Base-by-base conservation (phyloP, 2,797 vertebrate genomes). In the Danio aesculapii region DNA sequence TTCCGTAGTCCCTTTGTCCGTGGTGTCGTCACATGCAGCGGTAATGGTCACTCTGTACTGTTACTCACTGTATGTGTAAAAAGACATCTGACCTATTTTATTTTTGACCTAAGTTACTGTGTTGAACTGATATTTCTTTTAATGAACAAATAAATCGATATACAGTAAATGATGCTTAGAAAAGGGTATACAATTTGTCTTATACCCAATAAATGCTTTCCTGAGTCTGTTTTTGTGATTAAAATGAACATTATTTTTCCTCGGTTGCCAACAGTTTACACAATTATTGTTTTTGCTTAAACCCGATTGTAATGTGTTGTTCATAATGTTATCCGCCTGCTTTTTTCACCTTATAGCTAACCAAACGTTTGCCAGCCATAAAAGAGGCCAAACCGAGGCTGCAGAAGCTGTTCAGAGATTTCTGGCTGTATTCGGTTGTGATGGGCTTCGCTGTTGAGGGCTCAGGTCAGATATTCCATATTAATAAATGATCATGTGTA, bases 381-480 rank as follows among this genome's bases (percentile, higher is more conserved):
- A 99, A 98, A 83, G 97, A 99, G 86, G 96, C 98, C 8, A 98
- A 98, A 75, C 96, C 97, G 0, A 93, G 98, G 73, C 87, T 99
- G 75, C 98, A 99, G 87, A 99, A 99, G 90, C 95, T 99, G 84
- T 99, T 99, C 92, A 92, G 98, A 1, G 98, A 99, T 88, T 99
- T 99, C 89, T 99, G 98, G 98, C 92, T 99, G 30, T 99, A 99
- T 88, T 99, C 97, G 0, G 97, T 99, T 4, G 95, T 99, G 78
- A 99, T 99, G 98, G 98, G 98, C 5, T 99, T 99, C 53, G 96
- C 98, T 0, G 97, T 98, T 83, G 97, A 99, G 84, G 98, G 97
- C 46, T 99, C 98, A 93, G 98, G 98, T 98, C 92, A 64, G 46
- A 59, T 61, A 39, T 30, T n/a, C 30, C 30, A 30, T 30, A 30